Evolutionary conservation across 2,113 vertebrate species (phyloP), one percentile per base, ranked within the genome.

Genomic region (Gopherus flavomarginatus): DNA sequence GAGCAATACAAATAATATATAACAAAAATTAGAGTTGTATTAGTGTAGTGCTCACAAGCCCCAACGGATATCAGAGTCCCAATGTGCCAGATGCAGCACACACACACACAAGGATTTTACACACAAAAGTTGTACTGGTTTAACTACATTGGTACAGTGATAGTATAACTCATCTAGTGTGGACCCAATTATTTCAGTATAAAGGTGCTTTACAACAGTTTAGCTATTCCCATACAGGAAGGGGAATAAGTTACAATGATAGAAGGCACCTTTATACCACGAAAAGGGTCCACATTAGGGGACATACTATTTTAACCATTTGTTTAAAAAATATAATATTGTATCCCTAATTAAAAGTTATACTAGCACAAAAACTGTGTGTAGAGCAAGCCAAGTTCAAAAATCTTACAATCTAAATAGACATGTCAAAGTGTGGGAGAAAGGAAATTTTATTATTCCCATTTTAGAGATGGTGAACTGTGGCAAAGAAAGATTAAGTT

Each of bases 201-300:
- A 44, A 84, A 50, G 5, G 38, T 31, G 83, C 72, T 1, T 11
- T 2, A 91, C 10, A 49, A 52, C 2, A 2, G 5, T 14, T 26
- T 0, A 81, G 56, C 69, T 0, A 5, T 11, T 5, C 14, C 86
- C 8, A n/a, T 1, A 84, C 0, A 86, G 50, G 87, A 89, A 86
- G 3, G 12, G 38, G 81, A 95, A 82, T 22, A 54, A 79, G 47
- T 8, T 62, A 35, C 26, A 27, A 14, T 26, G 65, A 50, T 2
- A 44, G 35, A 59, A 83, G 31, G 79, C 3, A 52, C 10, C 11
- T 26, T 72, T 29, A 38, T 11, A 6, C 21, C 11, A 13, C 2
- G 31, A 3, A 7, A 78, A 52, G 24, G 54, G 42, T 4, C 29
- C n/a, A 83, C 8, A 59, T 1, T 27, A 69, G 4, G 3, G 2